Base-by-base conservation (phyloP, 1,140 invertebrate genomes). In the Eciton burchellii region DNA sequence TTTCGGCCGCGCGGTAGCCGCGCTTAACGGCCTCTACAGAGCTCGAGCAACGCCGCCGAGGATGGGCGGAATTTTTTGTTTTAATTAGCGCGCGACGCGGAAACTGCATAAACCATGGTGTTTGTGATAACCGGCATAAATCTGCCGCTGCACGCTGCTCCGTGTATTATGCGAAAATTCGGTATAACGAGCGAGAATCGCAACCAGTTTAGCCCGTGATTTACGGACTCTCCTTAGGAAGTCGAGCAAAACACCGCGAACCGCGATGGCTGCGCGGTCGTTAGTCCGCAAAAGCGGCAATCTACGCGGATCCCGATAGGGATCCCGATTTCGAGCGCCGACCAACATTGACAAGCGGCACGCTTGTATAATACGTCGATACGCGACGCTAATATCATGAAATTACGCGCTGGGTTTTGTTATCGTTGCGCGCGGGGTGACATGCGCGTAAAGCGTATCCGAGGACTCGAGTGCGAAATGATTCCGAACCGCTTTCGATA, bases 171-270 rank as follows among this genome's bases (percentile, higher is more conserved):
- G 79, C 81, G 87, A 88, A 88, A 88, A 88, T 85, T 88, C 59
- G 87, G 84, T 88, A 83, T 85, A 88, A 88, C 84, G 83, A 83
- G 59, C 83, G 71, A 66, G 83, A 57, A 60, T 73, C 74, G 74
- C 49, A 66, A 81, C 82, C 81, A 71, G 60, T 72, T 86, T 70
- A 60, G 63, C n/a, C n/a, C 63, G 74, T 84, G 84, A 90, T 90
- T 90, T 90, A 88, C 83, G 66, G 74, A 85, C 71, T 87, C 89
- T 87, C 87, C 70, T 89, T 86, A 63, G 62, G 60, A 84, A 82
- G 74, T 77, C 77, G 52, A 77, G 76, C 76, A 89, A 86, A 89
- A 85, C 88, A 85, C 81, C 87, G 62, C 52, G 74, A 79, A 76
- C 86, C 86, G 81, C 83, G 72, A 83, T 85, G 84, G 83, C 81